Evolutionary conservation across 2,888 invertebrate species (phyloP), one percentile per base, ranked within the genome.

Genomic region (Chymomyza fuscimana): DNA sequence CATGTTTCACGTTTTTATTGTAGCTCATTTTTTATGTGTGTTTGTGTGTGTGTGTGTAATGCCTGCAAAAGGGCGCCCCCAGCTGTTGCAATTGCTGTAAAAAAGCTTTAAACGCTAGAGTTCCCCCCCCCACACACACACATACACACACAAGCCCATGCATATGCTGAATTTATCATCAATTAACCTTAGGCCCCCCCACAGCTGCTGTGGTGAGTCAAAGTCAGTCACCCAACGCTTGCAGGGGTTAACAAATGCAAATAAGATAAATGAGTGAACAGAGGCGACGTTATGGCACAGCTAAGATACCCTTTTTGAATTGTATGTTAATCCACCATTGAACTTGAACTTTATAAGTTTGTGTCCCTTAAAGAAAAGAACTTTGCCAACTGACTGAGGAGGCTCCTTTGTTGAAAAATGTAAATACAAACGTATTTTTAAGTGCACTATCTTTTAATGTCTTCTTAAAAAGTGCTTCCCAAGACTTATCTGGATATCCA

Each of bases 101-200:
- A 54, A n/a, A 46, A 46, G 40, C 40, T 46, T 46, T 46, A 12
- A 46, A 46, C 12, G 12, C 40, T 12, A 12, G 12, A 12, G 40
- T 46, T 46, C 40, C 10, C 40, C 12, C 40, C 4, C 40, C 4
- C 40, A 40, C 1, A 40, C 1, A n/a, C 52, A 52, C 12, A 16
- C 54, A 54, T 1, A 51, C 51, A 12, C 5, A 16, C n/a, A 36
- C 25, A n/a, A 56, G 19, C 7, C 32, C 36, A 19, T 7, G 10
- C 25, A 60, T 32, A 36, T 60, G 32, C 15, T 15, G 32, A 73
- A 81, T 83, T 86, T 77, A 79, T 82, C 83, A 83, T 80, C 87
- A 83, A 86, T 83, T 83, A 83, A 82, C 83, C 83, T 80, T 61
- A 86, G 87, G 82, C 77, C 86, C 75, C 70, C 25, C 29, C 15